phyloP scores from a whole-genome alignment of 2,888 invertebrate species.

The Agonopterix subpropinquella region DNA sequence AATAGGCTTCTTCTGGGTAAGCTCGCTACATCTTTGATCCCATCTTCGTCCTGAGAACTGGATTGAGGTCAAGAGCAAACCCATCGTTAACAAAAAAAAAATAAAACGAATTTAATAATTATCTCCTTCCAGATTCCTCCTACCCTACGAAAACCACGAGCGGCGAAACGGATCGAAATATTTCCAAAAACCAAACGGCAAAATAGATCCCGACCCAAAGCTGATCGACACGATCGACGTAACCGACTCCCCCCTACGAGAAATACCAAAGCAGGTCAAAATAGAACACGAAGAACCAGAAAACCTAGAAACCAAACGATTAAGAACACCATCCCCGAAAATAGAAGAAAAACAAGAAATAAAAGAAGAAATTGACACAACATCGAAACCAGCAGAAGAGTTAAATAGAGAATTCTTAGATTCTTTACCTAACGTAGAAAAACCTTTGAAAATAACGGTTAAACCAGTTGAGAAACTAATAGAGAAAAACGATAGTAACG shows the following conservation, averaged over 20 bases:
- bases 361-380: slow-evolving; percentile 38
- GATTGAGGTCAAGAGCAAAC: too few species aligned
- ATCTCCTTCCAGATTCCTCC: slow-evolving; percentile 70
- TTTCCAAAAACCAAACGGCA: slow-evolving; percentile 39
- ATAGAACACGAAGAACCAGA: background rate
- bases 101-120: too few species aligned
- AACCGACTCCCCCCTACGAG: slow-evolving; percentile 52
- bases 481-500: slow-evolving; percentile 15
- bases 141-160: slow-evolving; percentile 80
- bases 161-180: slow-evolving; percentile 43
- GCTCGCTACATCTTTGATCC: too few species aligned
- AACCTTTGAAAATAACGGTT: slow-evolving; percentile 40
- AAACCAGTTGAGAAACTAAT: slow-evolving; percentile 52
- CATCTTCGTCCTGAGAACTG: too few species aligned
- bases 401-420: slow-evolving; percentile 62
- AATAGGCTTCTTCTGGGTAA: too few species aligned
- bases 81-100: too few species aligned
- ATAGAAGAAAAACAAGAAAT: slow-evolving; percentile 14
- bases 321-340: slow-evolving; percentile 34
- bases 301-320: slow-evolving; percentile 17
- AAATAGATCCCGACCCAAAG: slow-evolving; percentile 24
- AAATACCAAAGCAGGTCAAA: slow-evolving; percentile 11
- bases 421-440: slow-evolving; percentile 47
- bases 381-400: slow-evolving; percentile 53
- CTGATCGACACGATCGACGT: slow-evolving; percentile 58